Conservation (phyloP, 1,140 invertebrate species). For the Pseudomyrmex cubaensis region DNA sequence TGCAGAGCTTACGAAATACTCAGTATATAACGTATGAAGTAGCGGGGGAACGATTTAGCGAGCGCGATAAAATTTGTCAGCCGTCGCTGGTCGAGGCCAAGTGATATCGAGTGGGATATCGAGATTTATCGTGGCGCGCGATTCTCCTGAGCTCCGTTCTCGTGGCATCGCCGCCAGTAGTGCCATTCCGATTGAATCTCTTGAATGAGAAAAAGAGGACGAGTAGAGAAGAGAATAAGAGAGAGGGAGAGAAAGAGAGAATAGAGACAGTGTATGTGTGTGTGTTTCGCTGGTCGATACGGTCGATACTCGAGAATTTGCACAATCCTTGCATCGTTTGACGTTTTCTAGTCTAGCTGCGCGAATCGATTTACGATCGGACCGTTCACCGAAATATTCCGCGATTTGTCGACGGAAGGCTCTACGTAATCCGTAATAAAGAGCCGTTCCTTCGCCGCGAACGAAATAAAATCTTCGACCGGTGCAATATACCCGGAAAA, state of each 20-base stretch:
- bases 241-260: neutral
- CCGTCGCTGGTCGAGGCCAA: constrained; percentile 51
- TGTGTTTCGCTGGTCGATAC: constrained; percentile 24
- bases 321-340: constrained; percentile 22
- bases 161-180: constrained; percentile 33
- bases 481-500: constrained; percentile 30
- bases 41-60: constrained; percentile 47
- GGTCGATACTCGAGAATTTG: constrained; percentile 39
- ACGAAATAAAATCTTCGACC: constrained; percentile 37
- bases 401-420: constrained; percentile 48
- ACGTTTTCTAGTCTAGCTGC: constrained; percentile 28
- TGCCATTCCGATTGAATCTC: constrained; percentile 59
- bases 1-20: constrained; percentile 16
- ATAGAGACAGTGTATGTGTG: too few relatives aligned
- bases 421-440: constrained; percentile 52
- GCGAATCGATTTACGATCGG: constrained; percentile 57
- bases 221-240: neutral
- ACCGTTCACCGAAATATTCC: constrained; percentile 56
- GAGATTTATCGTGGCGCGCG: constrained; percentile 61
- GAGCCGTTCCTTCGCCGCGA: constrained; percentile 26
- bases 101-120: constrained; percentile 62
- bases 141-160: constrained; percentile 51
- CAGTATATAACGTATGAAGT: constrained; percentile 35
- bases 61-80: constrained; percentile 64
- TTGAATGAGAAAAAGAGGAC: constrained; percentile 3